Evolutionary conservation across 2,888 invertebrate genomes (phyloP).

Genomic region (Pandemis heparana): DNA sequence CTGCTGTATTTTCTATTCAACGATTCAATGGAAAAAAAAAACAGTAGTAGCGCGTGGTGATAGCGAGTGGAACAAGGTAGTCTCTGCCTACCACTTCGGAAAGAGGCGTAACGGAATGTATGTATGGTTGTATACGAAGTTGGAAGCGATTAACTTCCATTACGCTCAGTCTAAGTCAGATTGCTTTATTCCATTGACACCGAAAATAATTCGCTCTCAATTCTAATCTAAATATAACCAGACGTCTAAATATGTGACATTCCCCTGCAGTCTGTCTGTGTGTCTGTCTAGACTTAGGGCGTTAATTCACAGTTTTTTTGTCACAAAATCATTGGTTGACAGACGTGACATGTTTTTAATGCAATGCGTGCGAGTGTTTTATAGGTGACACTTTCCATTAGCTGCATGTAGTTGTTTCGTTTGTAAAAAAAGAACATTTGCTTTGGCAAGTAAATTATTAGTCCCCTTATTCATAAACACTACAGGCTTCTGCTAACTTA

Average conservation of each 20-base stretch:
- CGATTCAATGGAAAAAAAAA: no score
- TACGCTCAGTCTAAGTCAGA: conserved; percentile 15
- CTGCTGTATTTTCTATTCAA: no score
- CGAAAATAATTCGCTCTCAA: conserved; percentile 40
- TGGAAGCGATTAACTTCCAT: no score
- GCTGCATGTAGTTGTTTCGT: neutral
- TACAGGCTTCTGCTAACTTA: no score
- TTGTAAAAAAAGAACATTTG: no score
- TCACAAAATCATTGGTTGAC: conserved; percentile 25
- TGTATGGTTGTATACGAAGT: no score
- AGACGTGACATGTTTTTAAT: conserved; percentile 16
- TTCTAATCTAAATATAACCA: conserved; percentile 46
- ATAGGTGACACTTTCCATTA: neutral
- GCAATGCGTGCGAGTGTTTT: neutral
- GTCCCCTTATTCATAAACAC: no score
- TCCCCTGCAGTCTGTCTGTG: conserved; percentile 30
- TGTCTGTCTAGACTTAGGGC: conserved; percentile 28
- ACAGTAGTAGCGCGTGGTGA: no score
- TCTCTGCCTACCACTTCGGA: no score
- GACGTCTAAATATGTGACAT: conserved; percentile 46
- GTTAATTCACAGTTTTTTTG: conserved; percentile 25
- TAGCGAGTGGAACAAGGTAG: no score
- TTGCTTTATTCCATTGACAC: conserved; percentile 19
- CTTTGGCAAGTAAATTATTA: no score
- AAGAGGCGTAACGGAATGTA: no score